Evolutionary conservation across 2,113 vertebrate genomes (phyloP).

Genomic region (Fregata magnificens): DNA sequence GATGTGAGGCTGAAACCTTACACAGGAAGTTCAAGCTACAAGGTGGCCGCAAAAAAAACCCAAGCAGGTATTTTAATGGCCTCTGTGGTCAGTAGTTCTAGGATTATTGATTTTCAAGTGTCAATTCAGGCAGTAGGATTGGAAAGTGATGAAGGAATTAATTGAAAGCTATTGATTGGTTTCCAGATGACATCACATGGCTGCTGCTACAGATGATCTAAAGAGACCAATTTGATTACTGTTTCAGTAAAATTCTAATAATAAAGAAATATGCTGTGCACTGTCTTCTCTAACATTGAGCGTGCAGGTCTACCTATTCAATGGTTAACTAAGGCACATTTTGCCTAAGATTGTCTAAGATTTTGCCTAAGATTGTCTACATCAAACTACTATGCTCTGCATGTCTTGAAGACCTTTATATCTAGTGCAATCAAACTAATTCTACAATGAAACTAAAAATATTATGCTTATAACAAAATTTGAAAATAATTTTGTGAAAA

Average conservation of each 20-base stretch:
- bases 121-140: background rate
- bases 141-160: background rate
- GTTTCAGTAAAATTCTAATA: background rate
- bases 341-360: background rate
- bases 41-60: background rate
- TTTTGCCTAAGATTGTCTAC: background rate
- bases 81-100: background rate
- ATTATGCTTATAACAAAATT: background rate
- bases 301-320: fast-evolving
- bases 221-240: background rate
- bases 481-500: background rate
- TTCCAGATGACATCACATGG: background rate
- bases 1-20: background rate
- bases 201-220: background rate
- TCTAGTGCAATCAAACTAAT: background rate
- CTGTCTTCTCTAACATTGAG: background rate
- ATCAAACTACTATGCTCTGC: fast-evolving
- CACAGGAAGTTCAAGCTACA: background rate
- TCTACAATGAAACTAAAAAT: background rate
- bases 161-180: background rate
- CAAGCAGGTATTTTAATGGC: background rate
- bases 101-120: background rate
- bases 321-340: background rate
- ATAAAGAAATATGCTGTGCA: background rate
- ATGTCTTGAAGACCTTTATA: background rate